Conservation (phyloP, 1,140 invertebrate genomes). For the Popillia japonica region DNA sequence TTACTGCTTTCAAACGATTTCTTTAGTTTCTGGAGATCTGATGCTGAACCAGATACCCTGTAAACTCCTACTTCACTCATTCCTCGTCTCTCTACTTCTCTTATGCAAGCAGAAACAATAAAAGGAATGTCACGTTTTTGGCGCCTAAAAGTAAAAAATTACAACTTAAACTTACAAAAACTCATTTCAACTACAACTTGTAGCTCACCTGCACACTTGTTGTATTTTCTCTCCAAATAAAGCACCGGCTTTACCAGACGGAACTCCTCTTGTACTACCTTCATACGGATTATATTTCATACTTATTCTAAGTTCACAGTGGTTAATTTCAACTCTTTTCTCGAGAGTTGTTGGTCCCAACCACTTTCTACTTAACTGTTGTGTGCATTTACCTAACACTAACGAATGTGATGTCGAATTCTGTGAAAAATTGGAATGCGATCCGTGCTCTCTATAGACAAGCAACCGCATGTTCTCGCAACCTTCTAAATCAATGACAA, state of each 20-base stretch:
- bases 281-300: constrained; percentile 83
- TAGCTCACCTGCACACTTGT: constrained; percentile 84
- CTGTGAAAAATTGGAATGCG: constrained; percentile 65
- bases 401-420: constrained; percentile 17
- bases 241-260: constrained; percentile 81
- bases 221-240: constrained; percentile 88
- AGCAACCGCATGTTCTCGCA: constrained; percentile 89
- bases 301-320: constrained; percentile 68
- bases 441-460: constrained; percentile 79
- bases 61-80: constrained; percentile 94
- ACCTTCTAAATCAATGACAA: constrained; percentile 90
- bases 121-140: constrained; percentile 90
- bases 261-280: constrained; percentile 78
- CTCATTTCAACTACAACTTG: too few relatives aligned
- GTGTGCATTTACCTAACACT: constrained; percentile 59
- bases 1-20: constrained; percentile 95
- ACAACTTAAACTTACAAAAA: not conserved
- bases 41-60: constrained; percentile 93
- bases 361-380: constrained; percentile 72
- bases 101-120: constrained; percentile 87
- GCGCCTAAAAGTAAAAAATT: constrained; percentile 66
- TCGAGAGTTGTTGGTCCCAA: constrained; percentile 65
- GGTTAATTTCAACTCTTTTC: constrained; percentile 66
- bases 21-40: constrained; percentile 88
- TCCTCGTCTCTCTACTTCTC: constrained; percentile 89